Evolutionary conservation across 2,797 vertebrate species (phyloP).

Genomic region (Ctenopoma multispine): DNA sequence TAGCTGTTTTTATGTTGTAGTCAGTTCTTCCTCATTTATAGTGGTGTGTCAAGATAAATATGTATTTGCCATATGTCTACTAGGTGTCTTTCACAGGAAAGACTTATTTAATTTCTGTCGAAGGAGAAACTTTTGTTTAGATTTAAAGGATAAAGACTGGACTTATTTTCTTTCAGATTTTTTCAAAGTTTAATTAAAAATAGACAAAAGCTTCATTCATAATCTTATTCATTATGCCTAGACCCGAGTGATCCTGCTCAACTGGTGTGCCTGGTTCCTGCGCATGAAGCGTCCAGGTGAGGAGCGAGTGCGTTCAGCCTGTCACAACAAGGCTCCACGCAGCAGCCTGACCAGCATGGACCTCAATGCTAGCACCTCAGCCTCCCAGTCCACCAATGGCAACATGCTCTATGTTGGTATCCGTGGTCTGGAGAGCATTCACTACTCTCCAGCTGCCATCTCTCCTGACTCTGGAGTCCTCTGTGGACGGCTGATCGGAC

Average conservation of each 20-base stretch:
- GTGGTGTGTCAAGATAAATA: background rate
- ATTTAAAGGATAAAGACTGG: background rate
- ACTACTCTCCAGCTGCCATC: slow-evolving; percentile 70
- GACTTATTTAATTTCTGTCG: too few species aligned
- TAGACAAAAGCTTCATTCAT: background rate
- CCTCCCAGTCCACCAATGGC: slow-evolving; percentile 83
- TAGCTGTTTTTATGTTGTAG: background rate
- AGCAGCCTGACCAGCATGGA: slow-evolving; percentile 91
- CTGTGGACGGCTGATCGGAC: slow-evolving; percentile 62
- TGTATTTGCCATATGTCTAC: background rate
- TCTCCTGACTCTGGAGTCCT: slow-evolving; percentile 76
- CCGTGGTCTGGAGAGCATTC: slow-evolving; percentile 87
- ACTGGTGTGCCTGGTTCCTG: slow-evolving; percentile 98
- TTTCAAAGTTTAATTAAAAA: background rate
- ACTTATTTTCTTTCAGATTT: background rate
- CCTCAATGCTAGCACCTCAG: slow-evolving; percentile 79
- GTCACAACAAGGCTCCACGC: slow-evolving; percentile 86
- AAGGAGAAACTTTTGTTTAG: background rate
- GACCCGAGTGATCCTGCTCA: slow-evolving; percentile 92
- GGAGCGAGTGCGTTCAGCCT: slow-evolving; percentile 87
- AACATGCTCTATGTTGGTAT: slow-evolving; percentile 91
- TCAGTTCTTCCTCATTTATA: background rate
- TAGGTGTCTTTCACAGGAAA: background rate
- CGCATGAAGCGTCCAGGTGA: slow-evolving; percentile 94
- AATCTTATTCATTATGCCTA: slow-evolving; percentile 50